These are phyloP conservation scores for Pseudomyrmex sp. DNA, from an alignment of 1,140 invertebrate genomes.

Conservation along the genomic window DNA sequence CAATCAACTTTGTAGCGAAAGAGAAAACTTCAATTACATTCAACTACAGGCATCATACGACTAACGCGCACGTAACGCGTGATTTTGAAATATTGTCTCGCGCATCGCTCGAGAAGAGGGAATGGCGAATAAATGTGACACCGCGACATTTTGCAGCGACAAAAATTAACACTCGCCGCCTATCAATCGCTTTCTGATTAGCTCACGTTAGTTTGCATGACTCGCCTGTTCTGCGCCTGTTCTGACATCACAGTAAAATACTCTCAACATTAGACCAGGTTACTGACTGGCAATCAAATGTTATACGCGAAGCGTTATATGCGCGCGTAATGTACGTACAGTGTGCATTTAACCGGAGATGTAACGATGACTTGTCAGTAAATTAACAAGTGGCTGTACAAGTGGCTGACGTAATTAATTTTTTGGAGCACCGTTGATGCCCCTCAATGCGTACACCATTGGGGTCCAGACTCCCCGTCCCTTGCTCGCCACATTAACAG, in stretches of 20 bases:
- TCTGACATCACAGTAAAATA: background rate
- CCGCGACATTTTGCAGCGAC: slow-evolving; percentile 1
- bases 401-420: slow-evolving; percentile 64
- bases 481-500: slow-evolving; percentile 82
- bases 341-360: background rate
- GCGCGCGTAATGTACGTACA: background rate
- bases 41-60: too few relatives aligned
- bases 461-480: slow-evolving; percentile 53
- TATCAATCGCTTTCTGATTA: background rate
- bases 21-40: background rate
- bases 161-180: background rate
- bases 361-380: slow-evolving; percentile 25
- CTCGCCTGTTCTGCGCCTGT: background rate
- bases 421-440: slow-evolving; percentile 52
- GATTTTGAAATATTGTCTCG: slow-evolving; percentile 5
- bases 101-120: background rate
- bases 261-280: too few relatives aligned
- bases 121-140: background rate
- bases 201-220: background rate
- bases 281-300: background rate
- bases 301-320: background rate
- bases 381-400: slow-evolving; percentile 43
- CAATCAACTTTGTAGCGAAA: background rate
- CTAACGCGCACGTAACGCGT: background rate
- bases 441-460: slow-evolving; percentile 76